Percentiles rank a stretch among this genome's conserved stretches.
These are phyloP conservation scores for Chiloscyllium plagiosum DNA, from an alignment of 2,113 vertebrate genomes.

Conservation along the genomic window DNA sequence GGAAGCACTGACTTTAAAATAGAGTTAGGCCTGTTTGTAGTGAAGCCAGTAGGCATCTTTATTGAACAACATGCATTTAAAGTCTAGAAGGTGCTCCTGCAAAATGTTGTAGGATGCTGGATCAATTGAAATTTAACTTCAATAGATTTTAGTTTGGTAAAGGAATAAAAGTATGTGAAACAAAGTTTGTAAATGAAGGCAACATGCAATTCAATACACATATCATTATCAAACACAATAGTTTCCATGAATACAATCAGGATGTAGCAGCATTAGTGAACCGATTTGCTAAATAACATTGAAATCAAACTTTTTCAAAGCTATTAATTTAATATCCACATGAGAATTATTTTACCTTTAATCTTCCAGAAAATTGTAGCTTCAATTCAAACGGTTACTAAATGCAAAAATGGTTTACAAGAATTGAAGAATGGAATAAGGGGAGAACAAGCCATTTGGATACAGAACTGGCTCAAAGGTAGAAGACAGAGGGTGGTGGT, in stretches of 20 bases:
- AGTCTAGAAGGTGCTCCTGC: neutral
- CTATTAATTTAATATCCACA: neutral
- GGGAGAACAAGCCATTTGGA: no score
- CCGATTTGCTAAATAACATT: neutral
- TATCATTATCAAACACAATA: neutral
- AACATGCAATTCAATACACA: neutral
- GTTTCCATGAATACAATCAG: neutral
- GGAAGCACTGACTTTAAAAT: neutral
- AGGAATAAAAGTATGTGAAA: neutral
- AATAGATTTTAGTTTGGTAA: neutral
- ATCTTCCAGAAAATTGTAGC: neutral
- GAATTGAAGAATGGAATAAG: no score
- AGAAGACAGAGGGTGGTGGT: no score
- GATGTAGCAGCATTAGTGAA: neutral
- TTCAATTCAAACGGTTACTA: neutral
- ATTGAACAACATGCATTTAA: neutral
- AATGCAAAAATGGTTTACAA: neutral
- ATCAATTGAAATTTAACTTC: no score
- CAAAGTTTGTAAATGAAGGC: neutral
- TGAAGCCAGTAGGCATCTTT: neutral
- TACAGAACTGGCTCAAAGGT: no score
- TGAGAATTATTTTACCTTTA: neutral
- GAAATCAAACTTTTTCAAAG: neutral
- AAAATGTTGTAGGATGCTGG: neutral
- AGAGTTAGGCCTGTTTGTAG: neutral